Evolutionary conservation across 2,888 invertebrate species (phyloP).

Genomic region (Sphecodes monilicornis): DNA sequence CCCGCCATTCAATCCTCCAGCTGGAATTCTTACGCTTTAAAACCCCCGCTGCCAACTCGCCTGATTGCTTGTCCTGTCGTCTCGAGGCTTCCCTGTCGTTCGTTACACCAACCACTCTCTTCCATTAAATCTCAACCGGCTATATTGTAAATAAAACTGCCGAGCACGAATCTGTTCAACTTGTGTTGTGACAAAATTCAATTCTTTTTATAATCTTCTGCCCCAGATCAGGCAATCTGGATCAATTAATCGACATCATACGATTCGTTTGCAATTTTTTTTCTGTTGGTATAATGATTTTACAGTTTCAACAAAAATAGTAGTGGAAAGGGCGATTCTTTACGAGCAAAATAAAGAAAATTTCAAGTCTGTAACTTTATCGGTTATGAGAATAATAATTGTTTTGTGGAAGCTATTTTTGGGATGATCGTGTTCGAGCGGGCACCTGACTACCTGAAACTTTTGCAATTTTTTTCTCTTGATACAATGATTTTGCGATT

Average conservation of each 20-base stretch:
- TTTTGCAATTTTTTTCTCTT: too few species aligned
- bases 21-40: background rate
- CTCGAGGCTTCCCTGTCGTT: background rate
- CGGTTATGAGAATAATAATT: background rate
- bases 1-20: background rate
- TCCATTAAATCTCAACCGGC: background rate
- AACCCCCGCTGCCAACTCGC: background rate
- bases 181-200: background rate
- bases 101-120: too few species aligned
- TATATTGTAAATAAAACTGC: background rate
- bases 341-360: background rate
- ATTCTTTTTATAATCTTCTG: background rate
- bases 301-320: background rate
- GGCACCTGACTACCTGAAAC: too few species aligned
- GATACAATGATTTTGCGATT: too few species aligned
- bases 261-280: background rate
- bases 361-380: background rate
- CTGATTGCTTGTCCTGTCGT: background rate
- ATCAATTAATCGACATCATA: too few species aligned
- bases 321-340: background rate
- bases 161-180: background rate
- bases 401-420: background rate
- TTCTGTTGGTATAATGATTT: background rate
- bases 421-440: too few species aligned
- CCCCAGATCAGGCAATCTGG: background rate